These are phyloP conservation scores for Motacilla tschutschensis DNA, from an alignment of 2,113 vertebrate species.

Conservation along the genomic window DNA sequence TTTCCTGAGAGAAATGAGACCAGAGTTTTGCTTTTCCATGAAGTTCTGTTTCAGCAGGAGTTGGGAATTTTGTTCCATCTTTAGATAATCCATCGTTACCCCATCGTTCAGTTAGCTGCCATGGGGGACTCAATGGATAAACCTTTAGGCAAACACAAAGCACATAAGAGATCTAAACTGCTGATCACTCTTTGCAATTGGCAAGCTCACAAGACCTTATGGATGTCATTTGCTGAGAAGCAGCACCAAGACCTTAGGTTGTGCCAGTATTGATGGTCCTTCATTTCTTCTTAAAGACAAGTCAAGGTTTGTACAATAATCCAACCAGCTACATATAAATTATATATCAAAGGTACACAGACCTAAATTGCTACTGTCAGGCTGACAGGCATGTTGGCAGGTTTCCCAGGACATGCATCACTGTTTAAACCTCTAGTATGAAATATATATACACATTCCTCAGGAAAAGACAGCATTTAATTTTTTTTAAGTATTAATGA, in stretches of 20 bases:
- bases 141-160: neutral
- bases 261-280: conserved; percentile 10
- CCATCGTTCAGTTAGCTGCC: neutral
- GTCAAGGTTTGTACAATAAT: conserved; percentile 44
- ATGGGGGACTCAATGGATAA: neutral
- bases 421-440: conserved; percentile 12
- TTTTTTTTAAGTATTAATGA: conserved; percentile 23
- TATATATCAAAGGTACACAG: conserved; percentile 41
- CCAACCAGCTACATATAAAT: conserved; percentile 36
- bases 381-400: conserved; percentile 34
- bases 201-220: conserved; percentile 10
- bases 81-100: neutral
- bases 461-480: neutral
- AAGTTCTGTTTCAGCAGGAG: fast-evolving
- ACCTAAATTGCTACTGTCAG: conserved; percentile 48
- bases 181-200: neutral
- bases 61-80: neutral
- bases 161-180: neutral
- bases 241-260: conserved; percentile 17
- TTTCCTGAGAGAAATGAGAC: neutral
- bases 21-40: neutral
- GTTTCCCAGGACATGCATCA: conserved; percentile 31
- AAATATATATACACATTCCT: conserved; percentile 6
- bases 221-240: conserved; percentile 26
- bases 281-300: conserved; percentile 44